phyloP scores from a whole-genome alignment of 1,140 invertebrate genomes.

The Carposina sasakii region DNA sequence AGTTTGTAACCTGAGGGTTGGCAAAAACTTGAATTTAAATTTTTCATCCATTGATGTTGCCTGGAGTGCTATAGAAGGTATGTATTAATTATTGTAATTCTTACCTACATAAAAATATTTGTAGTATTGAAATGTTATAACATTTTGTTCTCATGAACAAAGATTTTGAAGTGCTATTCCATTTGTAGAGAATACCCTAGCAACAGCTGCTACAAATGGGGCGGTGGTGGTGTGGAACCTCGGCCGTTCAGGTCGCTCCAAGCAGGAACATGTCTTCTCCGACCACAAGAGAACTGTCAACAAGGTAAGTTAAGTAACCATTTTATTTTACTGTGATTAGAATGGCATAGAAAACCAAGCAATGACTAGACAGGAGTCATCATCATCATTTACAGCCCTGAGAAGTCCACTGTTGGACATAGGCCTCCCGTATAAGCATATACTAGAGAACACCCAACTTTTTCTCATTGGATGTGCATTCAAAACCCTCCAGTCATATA shows the following conservation, averaged over 20 bases:
- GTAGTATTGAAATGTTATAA: constrained; percentile 11
- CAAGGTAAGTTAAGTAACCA: constrained; percentile 74
- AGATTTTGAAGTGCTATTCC: no score
- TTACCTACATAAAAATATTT: not conserved
- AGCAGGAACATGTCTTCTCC: constrained; percentile 93
- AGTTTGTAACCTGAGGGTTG: constrained; percentile 89
- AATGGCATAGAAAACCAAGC: no score
- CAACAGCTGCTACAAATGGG: constrained; percentile 96
- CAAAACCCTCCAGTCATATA: no score
- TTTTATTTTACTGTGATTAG: not conserved
- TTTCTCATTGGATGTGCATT: no score
- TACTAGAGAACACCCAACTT: no score
- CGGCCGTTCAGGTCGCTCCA: constrained; percentile 86
- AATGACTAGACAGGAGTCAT: no score
- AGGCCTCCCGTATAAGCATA: no score
- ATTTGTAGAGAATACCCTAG: constrained; percentile 85
- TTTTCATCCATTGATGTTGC: constrained; percentile 96
- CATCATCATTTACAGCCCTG: no score
- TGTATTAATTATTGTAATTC: no score
- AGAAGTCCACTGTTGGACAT: no score
- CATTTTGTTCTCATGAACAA: no score
- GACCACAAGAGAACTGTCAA: constrained; percentile 97
- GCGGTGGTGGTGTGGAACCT: constrained; percentile 98
- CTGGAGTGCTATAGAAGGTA: constrained; percentile 93
- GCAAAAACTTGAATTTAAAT: constrained; percentile 91